These are phyloP conservation scores for Phyllostomus discolor DNA, from an alignment of 2,113 vertebrate genomes.

Conservation along the genomic window DNA sequence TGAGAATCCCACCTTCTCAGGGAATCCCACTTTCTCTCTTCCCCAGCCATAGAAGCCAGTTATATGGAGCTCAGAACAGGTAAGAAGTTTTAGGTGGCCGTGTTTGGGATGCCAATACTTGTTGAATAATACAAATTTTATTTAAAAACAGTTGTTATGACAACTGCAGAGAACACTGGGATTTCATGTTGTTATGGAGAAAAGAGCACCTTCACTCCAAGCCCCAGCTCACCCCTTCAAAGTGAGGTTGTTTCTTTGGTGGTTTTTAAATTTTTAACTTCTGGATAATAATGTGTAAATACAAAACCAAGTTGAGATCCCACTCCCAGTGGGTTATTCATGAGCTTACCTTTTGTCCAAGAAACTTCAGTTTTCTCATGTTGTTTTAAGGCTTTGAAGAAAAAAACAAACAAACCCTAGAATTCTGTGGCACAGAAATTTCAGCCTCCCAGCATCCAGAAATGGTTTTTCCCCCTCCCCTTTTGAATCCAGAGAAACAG, in stretches of 20 bases:
- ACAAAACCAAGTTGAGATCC: conserved; percentile 41
- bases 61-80: background rate
- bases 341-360: conserved; percentile 46
- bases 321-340: conserved; percentile 16
- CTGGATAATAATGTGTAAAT: conserved; percentile 39
- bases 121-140: conserved; percentile 38
- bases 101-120: conserved; percentile 23
- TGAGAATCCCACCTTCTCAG: background rate
- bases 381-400: conserved; percentile 48
- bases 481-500: background rate
- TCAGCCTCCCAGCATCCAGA: conserved; percentile 47
- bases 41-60: background rate
- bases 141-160: conserved; percentile 45
- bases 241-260: conserved; percentile 14
- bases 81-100: background rate
- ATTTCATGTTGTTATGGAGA: background rate
- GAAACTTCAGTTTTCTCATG: conserved; percentile 31
- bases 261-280: conserved; percentile 48
- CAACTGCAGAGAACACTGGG: background rate
- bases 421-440: conserved; percentile 57
- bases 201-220: background rate
- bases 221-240: background rate
- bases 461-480: background rate
- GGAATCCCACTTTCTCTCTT: background rate
- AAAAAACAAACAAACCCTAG: background rate